Conservation (phyloP, 2,797 vertebrate species). For the Molossus molossus region DNA sequence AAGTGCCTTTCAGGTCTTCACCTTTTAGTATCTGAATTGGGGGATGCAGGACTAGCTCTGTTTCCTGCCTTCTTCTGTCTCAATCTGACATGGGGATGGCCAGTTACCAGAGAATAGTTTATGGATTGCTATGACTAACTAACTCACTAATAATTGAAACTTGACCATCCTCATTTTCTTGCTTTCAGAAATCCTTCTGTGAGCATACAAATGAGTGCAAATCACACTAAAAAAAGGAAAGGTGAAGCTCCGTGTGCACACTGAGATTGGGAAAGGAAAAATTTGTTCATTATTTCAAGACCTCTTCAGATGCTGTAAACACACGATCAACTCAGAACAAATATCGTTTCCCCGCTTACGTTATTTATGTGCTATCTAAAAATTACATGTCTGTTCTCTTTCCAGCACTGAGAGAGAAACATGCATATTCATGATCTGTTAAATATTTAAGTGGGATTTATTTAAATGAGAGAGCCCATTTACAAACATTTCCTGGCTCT, state of each 20-base stretch:
- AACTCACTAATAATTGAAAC: slow-evolving; percentile 58
- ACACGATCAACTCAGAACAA: slow-evolving; percentile 85
- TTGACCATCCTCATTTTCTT: slow-evolving; percentile 71
- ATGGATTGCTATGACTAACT: background rate
- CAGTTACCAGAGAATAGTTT: background rate
- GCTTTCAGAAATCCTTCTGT: slow-evolving; percentile 68
- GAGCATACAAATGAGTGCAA: slow-evolving; percentile 72
- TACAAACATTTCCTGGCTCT: slow-evolving; percentile 85
- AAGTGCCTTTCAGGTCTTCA: slow-evolving; percentile 43
- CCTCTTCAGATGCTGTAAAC: slow-evolving; percentile 85
- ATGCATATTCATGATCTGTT: slow-evolving; percentile 87
- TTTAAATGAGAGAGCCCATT: slow-evolving; percentile 86
- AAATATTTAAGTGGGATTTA: slow-evolving; percentile 88
- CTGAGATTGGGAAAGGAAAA: slow-evolving; percentile 79
- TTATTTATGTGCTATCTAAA: slow-evolving; percentile 87
- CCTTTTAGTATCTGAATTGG: slow-evolving; percentile 48
- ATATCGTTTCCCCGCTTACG: slow-evolving; percentile 82
- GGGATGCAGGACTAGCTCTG: background rate
- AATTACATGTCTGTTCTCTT: slow-evolving; percentile 85
- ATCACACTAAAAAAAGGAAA: slow-evolving; percentile 78
- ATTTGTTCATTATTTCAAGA: slow-evolving; percentile 85
- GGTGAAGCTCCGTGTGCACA: slow-evolving; percentile 76
- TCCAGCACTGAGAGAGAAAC: slow-evolving; percentile 79
- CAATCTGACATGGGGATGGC: background rate
- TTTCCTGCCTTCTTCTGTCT: background rate